Base-by-base conservation (phyloP, 2,797 vertebrate genomes). In the Acanthornis magna region DNA sequence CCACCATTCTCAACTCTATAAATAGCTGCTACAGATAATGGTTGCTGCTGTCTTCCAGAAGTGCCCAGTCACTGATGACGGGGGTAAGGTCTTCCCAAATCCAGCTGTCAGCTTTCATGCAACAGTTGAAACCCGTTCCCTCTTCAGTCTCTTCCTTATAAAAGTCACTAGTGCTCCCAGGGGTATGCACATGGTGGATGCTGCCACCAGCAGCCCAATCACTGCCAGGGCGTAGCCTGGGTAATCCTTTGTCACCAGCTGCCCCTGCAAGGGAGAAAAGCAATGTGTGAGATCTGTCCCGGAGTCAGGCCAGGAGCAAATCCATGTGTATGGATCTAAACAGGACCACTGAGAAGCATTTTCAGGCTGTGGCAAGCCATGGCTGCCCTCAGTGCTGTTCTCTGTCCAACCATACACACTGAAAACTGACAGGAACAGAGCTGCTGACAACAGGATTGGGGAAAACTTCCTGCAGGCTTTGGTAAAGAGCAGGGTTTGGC, bases 181-280 rank as follows among this genome's bases (percentile, higher is more conserved):
- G 11, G 99, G 99, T 19, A 99, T 93, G 48, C 98, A 99, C 97
- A 98, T 96, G 79, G 97, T 96, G 6, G 99, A 98, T 1, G 98
- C 89, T 0, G 96, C 97, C 94, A 99, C 97, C 16, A 99, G 98
- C 74, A 99, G 96, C 47, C 97, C 98, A 0, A 99, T 99, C 96
- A 98, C 97, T 0, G 95, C 97, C 38, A 99, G 97, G 11, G 98
- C 98, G 0, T 98, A 98, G 17, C 96, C 4, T 0, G 99, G 99
- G 88, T 99, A 99, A 26, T 98, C 98, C 71, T 71, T 98, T 76
- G 96, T 97, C 96, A 98, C 98, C 3, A 99, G 96, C 80, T 97
- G 97, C 14, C 99, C 99, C 99, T 99, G 95, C 20, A 94, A 94
- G 68, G 21, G 63, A 95, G 68, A 95, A 43, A 88, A 55, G 62